Base-by-base conservation (phyloP, 2,113 vertebrate species). In the Corapipo altera region DNA sequence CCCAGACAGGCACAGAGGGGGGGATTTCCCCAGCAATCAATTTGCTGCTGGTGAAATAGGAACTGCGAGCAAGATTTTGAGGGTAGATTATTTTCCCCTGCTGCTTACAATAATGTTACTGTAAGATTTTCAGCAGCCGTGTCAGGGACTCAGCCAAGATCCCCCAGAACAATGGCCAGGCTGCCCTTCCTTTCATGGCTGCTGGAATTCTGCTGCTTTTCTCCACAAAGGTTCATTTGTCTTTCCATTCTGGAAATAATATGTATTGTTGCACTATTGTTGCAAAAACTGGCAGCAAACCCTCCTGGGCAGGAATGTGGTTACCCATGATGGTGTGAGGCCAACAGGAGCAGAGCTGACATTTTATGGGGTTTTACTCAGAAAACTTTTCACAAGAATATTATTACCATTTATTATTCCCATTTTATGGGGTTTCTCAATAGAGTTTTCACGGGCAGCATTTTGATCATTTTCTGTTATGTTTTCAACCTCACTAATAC, bases 151-250 rank as follows among this genome's bases (percentile, higher is more conserved):
- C 23, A 6, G 91, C 92, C 96, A 93, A 94, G 78, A 94, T 62
- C 73, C 7, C 57, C 1, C 80, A 69, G 58, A 82, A 92, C 85
- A 92, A 94, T 72, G 90, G 85, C 51, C 32, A 44, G 65, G 33
- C 88, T 94, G 86, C 89, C 83, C 66, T 72, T 51, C 20, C 1
- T 55, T 84, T 85, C 93, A 18, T 11, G 52, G 61, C 23, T 74
- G 88, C 77, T 96, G 74, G 77, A 94, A 85, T 93, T 96, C 77
- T 70, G 66, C 84, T 94, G 92, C 73, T 11, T 78, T 92, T 93
- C 88, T 92, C 66, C 76, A 97, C 83, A 91, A 95, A 92, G 76
- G 26, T 74, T 93, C 86, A 52, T 96, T 97, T 96, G 89, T 95
- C 92, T 96, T 96, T 81, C 93, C 44, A 69, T 46, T 55, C 73